These are phyloP conservation scores for Dasyurus viverrinus DNA, from an alignment of 2,113 vertebrate genomes.

Conservation along the genomic window DNA sequence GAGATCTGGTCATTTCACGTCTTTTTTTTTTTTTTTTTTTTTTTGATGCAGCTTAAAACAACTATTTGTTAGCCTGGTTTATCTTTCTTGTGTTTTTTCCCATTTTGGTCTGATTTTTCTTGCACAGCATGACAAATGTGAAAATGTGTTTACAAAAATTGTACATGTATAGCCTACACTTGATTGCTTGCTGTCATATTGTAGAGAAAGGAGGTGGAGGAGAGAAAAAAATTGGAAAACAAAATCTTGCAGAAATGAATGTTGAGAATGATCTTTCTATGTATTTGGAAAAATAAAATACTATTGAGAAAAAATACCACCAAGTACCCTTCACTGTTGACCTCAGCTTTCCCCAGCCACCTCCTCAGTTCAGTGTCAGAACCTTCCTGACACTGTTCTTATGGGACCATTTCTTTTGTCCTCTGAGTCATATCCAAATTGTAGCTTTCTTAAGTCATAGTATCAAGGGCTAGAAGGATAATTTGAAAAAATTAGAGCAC, in stretches of 20 bases:
- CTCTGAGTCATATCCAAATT: neutral
- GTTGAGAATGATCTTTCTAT: no score
- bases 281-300: no score
- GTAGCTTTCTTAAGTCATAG: neutral
- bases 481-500: neutral
- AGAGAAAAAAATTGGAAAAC: no score
- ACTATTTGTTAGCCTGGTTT: no score
- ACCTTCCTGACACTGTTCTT: neutral
- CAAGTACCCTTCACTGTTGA: neutral
- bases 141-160: no score
- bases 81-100: no score
- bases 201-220: no score
- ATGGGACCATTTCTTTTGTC: neutral
- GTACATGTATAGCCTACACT: no score
- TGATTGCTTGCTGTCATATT: no score
- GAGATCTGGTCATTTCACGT: neutral
- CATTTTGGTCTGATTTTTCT: no score
- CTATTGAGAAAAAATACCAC: neutral
- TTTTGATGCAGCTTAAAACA: neutral
- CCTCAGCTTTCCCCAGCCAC: neutral
- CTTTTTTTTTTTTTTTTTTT: neutral
- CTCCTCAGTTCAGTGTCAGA: neutral
- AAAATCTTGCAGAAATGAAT: no score
- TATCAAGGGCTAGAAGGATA: neutral
- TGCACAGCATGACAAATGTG: no score